Evolutionary conservation across 2,888 invertebrate genomes (phyloP).

Genomic region (Mimumesa dahlbomi): DNA sequence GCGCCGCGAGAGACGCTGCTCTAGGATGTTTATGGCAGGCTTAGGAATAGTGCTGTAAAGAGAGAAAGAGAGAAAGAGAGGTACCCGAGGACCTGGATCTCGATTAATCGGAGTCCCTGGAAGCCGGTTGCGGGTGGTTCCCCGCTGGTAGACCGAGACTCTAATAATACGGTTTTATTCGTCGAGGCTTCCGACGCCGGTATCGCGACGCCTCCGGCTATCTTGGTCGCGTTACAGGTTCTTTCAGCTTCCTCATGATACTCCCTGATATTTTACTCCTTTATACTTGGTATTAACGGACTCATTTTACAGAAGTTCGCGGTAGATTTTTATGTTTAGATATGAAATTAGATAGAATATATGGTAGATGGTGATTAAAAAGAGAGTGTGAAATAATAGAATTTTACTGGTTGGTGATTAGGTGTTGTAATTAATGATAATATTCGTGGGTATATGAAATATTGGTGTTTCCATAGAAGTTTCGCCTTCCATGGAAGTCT

Average conservation of each 20-base stretch:
- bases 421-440: no score
- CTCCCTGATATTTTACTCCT: constrained; percentile 7
- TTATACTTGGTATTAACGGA: no score
- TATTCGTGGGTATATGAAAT: background rate
- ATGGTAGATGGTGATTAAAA: background rate
- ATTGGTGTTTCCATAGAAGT: background rate
- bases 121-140: constrained; percentile 69
- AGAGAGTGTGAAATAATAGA: no score
- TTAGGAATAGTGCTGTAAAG: constrained; percentile 35
- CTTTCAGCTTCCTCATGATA: constrained; percentile 52
- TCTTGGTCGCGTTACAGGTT: constrained; percentile 59
- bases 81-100: constrained; percentile 40
- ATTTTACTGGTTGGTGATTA: no score
- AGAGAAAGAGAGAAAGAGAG: constrained; percentile 2
- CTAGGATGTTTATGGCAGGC: constrained; percentile 62
- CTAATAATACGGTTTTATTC: constrained; percentile 77
- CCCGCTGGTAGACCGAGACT: constrained; percentile 60
- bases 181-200: constrained; percentile 71
- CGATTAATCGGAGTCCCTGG: constrained; percentile 65
- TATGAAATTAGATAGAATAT: background rate
- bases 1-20: constrained; percentile 53
- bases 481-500: constrained; percentile 39
- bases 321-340: no score
- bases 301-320: no score
- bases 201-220: constrained; percentile 69